These are phyloP conservation scores for Dissostichus mawsoni DNA, from an alignment of 2,113 vertebrate species.

Conservation along the genomic window DNA sequence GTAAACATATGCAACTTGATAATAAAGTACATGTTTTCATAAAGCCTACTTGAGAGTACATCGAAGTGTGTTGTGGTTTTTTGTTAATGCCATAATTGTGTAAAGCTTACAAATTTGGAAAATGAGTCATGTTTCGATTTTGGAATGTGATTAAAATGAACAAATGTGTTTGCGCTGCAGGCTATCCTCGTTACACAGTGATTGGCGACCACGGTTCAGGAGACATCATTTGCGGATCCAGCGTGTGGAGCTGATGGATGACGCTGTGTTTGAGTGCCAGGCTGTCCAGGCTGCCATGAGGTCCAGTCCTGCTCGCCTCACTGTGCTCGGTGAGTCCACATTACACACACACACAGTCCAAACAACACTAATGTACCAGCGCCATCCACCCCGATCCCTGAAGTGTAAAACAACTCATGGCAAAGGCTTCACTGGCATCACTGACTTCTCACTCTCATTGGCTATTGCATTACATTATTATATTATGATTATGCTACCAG, in stretches of 20 bases:
- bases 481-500: no score
- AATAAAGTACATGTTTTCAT: no score
- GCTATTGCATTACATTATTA: no score
- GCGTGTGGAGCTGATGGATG: slow-evolving; percentile 93
- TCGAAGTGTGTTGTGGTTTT: background rate
- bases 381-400: background rate
- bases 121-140: slow-evolving; percentile 14
- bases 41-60: no score
- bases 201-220: slow-evolving; percentile 94
- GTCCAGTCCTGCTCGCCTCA: slow-evolving; percentile 94
- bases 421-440: slow-evolving; percentile 7
- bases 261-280: slow-evolving; percentile 96
- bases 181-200: slow-evolving; percentile 96
- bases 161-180: slow-evolving; percentile 79
- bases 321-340: slow-evolving; percentile 91
- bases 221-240: slow-evolving; percentile 96
- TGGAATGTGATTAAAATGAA: slow-evolving; percentile 24
- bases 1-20: no score
- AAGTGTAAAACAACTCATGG: slow-evolving; percentile 12
- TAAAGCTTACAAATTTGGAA: slow-evolving; percentile 14
- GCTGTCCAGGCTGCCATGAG: slow-evolving; percentile 96
- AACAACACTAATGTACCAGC: slow-evolving; percentile 11
- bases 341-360: slow-evolving; percentile 30
- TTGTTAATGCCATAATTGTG: background rate
- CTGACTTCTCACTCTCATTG: slow-evolving; percentile 4